A percentile compares a stretch with the other conserved stretches of the same genome.
Evolutionary conservation across 1,140 invertebrate genomes (phyloP).

Genomic region (Pseudomyrmex pallidus): DNA sequence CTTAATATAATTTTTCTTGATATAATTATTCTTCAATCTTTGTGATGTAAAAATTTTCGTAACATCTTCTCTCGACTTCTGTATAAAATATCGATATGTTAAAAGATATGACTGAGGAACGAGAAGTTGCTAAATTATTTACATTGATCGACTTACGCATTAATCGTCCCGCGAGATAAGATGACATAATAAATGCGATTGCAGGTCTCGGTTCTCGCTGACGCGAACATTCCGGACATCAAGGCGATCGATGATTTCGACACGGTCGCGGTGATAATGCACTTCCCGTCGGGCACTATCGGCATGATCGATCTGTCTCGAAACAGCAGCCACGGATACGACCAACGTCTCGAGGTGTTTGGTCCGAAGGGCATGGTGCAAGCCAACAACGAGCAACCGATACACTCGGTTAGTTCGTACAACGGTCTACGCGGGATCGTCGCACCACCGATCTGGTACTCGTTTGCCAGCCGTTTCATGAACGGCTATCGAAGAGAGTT

Average conservation of each 20-base stretch:
- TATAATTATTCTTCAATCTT: too few species aligned
- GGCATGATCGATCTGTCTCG: constrained; percentile 89
- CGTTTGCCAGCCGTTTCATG: constrained; percentile 88
- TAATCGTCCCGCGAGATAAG: neutral
- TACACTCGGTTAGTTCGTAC: constrained; percentile 83
- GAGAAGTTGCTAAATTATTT: too few species aligned
- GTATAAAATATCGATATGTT: neutral
- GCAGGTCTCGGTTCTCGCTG: constrained; percentile 85
- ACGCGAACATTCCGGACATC: constrained; percentile 87
- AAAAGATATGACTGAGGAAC: too few species aligned
- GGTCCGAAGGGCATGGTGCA: constrained; percentile 87
- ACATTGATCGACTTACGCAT: too few species aligned
- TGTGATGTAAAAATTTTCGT: neutral
- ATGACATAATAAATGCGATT: neutral
- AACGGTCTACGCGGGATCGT: constrained; percentile 82
- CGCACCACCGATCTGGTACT: constrained; percentile 87
- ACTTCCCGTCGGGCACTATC: constrained; percentile 88
- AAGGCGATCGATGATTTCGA: constrained; percentile 88
- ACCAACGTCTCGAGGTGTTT: constrained; percentile 90
- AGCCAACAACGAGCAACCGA: constrained; percentile 86
- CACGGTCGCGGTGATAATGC: constrained; percentile 87
- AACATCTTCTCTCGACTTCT: neutral
- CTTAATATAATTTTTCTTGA: too few species aligned
- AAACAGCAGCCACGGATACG: constrained; percentile 88
- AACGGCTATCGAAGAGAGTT: constrained; percentile 87